A percentile compares a stretch with the other conserved stretches of the same genome.
These are phyloP conservation scores for Arctocebus calabarensis DNA, from an alignment of 2,797 vertebrate genomes.

Conservation along the genomic window DNA sequence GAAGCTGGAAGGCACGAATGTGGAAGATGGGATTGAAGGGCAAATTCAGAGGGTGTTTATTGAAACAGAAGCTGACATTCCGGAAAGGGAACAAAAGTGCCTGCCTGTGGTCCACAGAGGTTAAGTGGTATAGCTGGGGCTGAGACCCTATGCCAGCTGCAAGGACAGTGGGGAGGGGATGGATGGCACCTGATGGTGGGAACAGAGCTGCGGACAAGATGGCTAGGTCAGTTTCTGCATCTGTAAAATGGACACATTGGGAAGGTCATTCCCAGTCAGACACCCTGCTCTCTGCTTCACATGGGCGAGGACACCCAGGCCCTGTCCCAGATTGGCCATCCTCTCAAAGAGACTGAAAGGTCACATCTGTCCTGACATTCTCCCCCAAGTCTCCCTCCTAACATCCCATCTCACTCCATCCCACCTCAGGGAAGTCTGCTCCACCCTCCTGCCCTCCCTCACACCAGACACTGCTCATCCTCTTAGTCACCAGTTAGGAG, in stretches of 20 bases:
- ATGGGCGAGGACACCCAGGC: background rate
- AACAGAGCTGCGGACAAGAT: background rate
- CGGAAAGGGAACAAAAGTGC: background rate
- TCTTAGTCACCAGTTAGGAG: slow-evolving; percentile 63
- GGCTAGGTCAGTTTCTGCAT: background rate
- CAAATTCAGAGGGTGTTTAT: background rate
- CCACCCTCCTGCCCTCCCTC: background rate
- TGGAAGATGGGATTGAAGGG: rapidly evolving
- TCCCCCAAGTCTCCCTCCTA: background rate
- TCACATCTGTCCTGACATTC: slow-evolving; percentile 4
- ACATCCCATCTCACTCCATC: background rate
- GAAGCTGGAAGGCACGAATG: background rate
- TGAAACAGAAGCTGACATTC: background rate
- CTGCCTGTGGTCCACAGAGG: background rate
- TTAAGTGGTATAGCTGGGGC: background rate
- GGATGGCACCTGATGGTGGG: background rate
- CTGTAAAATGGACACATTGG: background rate
- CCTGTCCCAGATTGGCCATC: background rate
- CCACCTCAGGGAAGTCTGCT: background rate
- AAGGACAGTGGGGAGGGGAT: background rate
- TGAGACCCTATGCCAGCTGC: background rate
- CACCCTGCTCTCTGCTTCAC: background rate
- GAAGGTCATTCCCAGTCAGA: background rate
- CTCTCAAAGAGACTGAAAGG: background rate
- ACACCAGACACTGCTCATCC: slow-evolving; percentile 58